Evolutionary conservation across 2,113 vertebrate genomes (phyloP).

Genomic region (Paramisgurnus dabryanus): DNA sequence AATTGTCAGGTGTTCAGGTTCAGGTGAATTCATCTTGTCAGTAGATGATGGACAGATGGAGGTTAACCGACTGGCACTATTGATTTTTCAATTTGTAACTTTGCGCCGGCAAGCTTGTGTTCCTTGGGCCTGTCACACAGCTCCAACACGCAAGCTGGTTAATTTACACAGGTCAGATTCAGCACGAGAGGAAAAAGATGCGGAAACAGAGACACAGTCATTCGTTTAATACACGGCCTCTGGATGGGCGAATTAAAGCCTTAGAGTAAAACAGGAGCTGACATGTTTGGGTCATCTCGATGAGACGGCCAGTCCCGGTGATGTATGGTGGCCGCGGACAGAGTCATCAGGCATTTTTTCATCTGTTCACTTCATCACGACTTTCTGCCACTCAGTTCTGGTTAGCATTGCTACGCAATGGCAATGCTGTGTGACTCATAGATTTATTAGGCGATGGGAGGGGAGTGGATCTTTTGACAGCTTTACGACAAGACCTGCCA

Average conservation of each 20-base stretch:
- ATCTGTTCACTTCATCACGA: slow-evolving; percentile 12
- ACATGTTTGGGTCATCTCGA: slow-evolving; percentile 6
- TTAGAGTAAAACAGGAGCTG: background rate
- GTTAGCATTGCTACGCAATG: slow-evolving; percentile 19
- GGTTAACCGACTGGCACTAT: slow-evolving; percentile 23
- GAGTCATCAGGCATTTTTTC: slow-evolving; percentile 14
- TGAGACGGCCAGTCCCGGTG: slow-evolving; percentile 1
- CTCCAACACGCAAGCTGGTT: background rate
- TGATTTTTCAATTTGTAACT: slow-evolving; percentile 44
- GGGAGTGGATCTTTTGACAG: slow-evolving; percentile 30
- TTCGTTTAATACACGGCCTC: background rate
- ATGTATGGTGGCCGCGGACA: slow-evolving; percentile 15
- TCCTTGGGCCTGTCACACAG: background rate
- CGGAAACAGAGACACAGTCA: slow-evolving; percentile 2
- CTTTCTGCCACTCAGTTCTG: slow-evolving; percentile 1
- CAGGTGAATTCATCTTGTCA: slow-evolving; percentile 50
- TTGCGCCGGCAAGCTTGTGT: background rate
- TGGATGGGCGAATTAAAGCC: background rate
- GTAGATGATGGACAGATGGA: slow-evolving; percentile 37
- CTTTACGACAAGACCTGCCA: slow-evolving; percentile 30
- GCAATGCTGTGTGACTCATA: background rate
- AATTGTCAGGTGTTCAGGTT: slow-evolving; percentile 17
- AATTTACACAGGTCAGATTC: slow-evolving; percentile 21
- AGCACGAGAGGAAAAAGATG: background rate
- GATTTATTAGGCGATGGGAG: slow-evolving; percentile 21